Evolutionary conservation across 2,113 vertebrate species (phyloP), one percentile per base, ranked within the genome.

Genomic region (Sprattus sprattus): DNA sequence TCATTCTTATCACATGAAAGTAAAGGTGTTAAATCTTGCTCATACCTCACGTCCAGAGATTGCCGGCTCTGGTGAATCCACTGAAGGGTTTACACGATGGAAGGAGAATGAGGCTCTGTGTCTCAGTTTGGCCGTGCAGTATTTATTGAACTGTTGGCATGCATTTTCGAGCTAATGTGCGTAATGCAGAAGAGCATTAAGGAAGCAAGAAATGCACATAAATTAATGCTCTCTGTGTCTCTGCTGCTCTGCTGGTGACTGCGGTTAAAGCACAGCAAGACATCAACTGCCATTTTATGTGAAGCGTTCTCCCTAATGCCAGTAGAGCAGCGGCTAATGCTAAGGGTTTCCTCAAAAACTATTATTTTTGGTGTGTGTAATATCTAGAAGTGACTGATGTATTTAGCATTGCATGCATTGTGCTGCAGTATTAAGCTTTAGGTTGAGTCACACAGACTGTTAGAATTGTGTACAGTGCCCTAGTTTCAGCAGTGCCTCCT

Each of bases 1-100:
- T 47, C 80, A 57, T 22, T 49, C 83, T 83, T 45, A 47, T 85
- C 71, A 54, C 88, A 78, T 71, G 83, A 82, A 85, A 85, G 32
- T 18, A 25, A 71, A 71, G 25, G 64, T 32, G 64, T 28, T 71
- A 71, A 32, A 71, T 71, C 25, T 7, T 25, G 10, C 64, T 8
- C n/a, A 13, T 1, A 9, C 64, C 64, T 71, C 28, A 25, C 25
- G 25, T 32, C 64, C 4, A 9, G 64, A 71, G 64, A 32, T 25
- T 25, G 13, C 64, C n/a, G 25, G 25, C 64, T 71, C 64, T 28
- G 7, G n/a, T 28, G 25, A 32, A 3, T 28, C 10, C 25, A 1
- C n/a, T 32, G 64, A 71, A 32, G 28, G 64, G 32, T 71, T 71
- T 28, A 28, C 64, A 13, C 13, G 64, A 71, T 13, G 64, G 25